phyloP scores from a whole-genome alignment of 1,140 invertebrate species.

The Bombus terrestris region DNA sequence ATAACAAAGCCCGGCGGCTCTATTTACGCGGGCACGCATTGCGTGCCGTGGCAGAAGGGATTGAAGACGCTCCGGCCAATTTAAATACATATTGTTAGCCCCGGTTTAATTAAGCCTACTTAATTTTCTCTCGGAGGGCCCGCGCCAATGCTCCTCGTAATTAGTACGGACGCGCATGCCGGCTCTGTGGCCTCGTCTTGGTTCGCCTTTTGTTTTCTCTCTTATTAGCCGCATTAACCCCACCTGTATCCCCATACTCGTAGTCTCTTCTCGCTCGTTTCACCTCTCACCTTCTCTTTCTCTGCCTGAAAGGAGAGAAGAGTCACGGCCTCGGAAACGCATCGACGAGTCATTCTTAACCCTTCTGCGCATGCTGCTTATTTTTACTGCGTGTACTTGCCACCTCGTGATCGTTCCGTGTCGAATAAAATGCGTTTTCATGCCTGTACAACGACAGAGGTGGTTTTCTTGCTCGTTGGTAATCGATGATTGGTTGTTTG shows the following conservation, averaged over 20 bases:
- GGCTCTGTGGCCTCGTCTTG: slow-evolving; percentile 66
- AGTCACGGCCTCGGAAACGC: slow-evolving; percentile 41
- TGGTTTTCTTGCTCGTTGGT: background rate
- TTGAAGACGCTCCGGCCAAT: slow-evolving; percentile 65
- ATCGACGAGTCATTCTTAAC: slow-evolving; percentile 64
- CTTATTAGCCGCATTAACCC: slow-evolving; percentile 65
- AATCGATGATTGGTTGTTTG: slow-evolving; percentile 10
- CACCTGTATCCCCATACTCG: slow-evolving; percentile 55
- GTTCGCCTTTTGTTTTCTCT: slow-evolving; percentile 66
- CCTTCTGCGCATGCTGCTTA: slow-evolving; percentile 43
- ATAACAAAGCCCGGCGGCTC: slow-evolving; percentile 4
- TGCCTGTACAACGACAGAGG: background rate
- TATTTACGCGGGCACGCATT: slow-evolving; percentile 43
- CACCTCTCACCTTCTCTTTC: background rate
- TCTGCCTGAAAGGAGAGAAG: background rate
- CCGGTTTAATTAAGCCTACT: slow-evolving; percentile 79
- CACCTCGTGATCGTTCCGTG: background rate
- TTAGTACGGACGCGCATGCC: slow-evolving; percentile 78
- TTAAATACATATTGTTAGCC: slow-evolving; percentile 76
- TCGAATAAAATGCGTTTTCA: background rate
- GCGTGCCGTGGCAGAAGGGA: slow-evolving; percentile 12
- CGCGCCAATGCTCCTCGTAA: slow-evolving; percentile 75
- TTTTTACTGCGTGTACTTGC: slow-evolving; percentile 25
- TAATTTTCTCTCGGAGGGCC: slow-evolving; percentile 74
- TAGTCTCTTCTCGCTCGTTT: slow-evolving; percentile 49